Conservation (phyloP, 1,140 invertebrate species). For the Drosophila bocqueti region DNA sequence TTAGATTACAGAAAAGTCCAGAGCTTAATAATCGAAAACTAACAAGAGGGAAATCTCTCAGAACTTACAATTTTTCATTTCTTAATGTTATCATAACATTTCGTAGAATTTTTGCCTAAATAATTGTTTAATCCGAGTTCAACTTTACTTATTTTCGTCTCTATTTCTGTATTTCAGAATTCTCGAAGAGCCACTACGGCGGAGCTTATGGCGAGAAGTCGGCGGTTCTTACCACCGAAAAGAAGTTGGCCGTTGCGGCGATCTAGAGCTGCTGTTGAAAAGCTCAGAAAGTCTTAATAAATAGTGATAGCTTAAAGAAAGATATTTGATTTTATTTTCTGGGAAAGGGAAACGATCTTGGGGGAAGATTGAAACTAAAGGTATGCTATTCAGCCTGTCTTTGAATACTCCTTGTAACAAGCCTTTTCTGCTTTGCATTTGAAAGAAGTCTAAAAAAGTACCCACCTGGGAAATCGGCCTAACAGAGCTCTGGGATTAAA, state of each 20-base stretch:
- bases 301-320: slow-evolving; percentile 73
- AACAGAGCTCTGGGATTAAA: not conserved
- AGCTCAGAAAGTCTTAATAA: slow-evolving; percentile 67
- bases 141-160: slow-evolving; percentile 15
- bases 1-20: not conserved
- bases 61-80: too few relatives aligned
- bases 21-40: not conserved
- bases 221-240: slow-evolving; percentile 51
- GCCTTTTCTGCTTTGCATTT: too few relatives aligned
- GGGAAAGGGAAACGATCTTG: not conserved
- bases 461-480: not conserved
- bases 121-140: not conserved
- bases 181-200: slow-evolving; percentile 67
- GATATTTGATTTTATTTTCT: not conserved
- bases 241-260: slow-evolving; percentile 59
- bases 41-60: not conserved
- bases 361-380: too few relatives aligned
- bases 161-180: slow-evolving; percentile 39
- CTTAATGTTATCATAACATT: too few relatives aligned
- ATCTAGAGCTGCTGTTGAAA: slow-evolving; percentile 41
- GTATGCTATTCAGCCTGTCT: not conserved
- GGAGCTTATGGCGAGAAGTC: slow-evolving; percentile 57
- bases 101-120: not conserved
- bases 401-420: not conserved
- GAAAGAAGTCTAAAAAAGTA: not conserved